Base-by-base conservation (phyloP, 2,797 vertebrate genomes). In the Dendrocincla tyrannina region DNA sequence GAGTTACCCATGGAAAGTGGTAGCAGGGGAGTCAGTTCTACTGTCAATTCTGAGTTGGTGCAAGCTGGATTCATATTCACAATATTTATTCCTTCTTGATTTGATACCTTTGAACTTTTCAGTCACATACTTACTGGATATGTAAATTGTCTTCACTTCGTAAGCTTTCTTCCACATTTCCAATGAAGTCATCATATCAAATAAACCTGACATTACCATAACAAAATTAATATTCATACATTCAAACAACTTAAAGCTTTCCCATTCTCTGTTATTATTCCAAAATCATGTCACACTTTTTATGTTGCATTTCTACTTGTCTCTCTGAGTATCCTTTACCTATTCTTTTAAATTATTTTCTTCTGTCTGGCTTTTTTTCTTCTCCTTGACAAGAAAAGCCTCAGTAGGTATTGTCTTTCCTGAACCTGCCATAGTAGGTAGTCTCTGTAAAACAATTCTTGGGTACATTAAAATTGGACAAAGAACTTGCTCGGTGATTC, bases 11-110 rank as follows among this genome's bases (percentile, higher is more conserved):
- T 4, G 18, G 14, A 44, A 13, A 23, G 32, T 4, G 27, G 28
- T 12, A 35, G 22, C 32, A 44, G 39, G 3, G 3, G 3, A 0
- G 0, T 37, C 39, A 73, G 14, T n/a, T 46, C n/a, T 74, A 11
- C 7, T 18, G 14, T 27, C 35, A 7, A 1, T 16, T 7, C 4
- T 58, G 52, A 66, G 30, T 13, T 56, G 50, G 13, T 72, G 16
- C 13, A 55, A 35, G 15, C 3, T 67, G 47, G 4, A 55, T 74
- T 74, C 25, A 58, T 6, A 73, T 39, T 67, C 37, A n/a, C 13
- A n/a, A 5, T 52, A 83, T 47, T 27, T 18, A 3, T 46, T 69
- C n/a, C n/a, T 59, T 80, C 35, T 73, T 80, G 6, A 30, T 76
- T 80, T 74, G 27, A 62, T 60, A 60, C 2, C 19, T 66, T 66